Conservation (phyloP, 2,888 invertebrate species). For the Sepioteuthis lessoniana region DNA sequence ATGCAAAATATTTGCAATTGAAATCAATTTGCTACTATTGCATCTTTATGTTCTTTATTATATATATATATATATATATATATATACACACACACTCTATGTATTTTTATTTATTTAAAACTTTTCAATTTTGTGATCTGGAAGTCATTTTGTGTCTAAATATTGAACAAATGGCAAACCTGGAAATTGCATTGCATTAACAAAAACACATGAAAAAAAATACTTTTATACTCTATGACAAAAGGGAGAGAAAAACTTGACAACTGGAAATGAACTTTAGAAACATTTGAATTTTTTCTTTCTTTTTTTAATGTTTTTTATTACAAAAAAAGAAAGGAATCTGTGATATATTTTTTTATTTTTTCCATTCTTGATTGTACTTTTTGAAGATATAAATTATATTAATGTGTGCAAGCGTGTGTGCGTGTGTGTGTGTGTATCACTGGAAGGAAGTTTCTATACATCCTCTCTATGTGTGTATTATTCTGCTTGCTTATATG, state of each 20-base stretch:
- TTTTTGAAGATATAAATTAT: conserved; percentile 1
- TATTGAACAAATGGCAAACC: not conserved
- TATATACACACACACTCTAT: not conserved
- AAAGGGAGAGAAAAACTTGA: not conserved
- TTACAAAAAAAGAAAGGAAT: not conserved
- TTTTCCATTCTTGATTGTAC: conserved; percentile 21
- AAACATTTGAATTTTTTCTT: not conserved
- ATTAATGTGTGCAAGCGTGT: not conserved
- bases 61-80: no score
- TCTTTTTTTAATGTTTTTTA: not conserved
- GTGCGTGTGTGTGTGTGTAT: not conserved
- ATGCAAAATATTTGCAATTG: not conserved
- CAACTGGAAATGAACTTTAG: not conserved
- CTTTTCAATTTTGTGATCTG: no score
- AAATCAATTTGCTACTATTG: not conserved
- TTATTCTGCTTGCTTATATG: not conserved
- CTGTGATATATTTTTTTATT: not conserved
- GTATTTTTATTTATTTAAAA: no score
- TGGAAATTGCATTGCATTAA: not conserved
- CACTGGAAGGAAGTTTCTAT: not conserved
- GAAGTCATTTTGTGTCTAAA: no score
- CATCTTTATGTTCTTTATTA: not conserved
- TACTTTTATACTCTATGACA: not conserved
- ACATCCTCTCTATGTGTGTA: not conserved
- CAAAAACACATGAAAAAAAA: not conserved